These are phyloP conservation scores for Peromyscus leucopus DNA, from an alignment of 2,113 vertebrate species.

Conservation along the genomic window DNA sequence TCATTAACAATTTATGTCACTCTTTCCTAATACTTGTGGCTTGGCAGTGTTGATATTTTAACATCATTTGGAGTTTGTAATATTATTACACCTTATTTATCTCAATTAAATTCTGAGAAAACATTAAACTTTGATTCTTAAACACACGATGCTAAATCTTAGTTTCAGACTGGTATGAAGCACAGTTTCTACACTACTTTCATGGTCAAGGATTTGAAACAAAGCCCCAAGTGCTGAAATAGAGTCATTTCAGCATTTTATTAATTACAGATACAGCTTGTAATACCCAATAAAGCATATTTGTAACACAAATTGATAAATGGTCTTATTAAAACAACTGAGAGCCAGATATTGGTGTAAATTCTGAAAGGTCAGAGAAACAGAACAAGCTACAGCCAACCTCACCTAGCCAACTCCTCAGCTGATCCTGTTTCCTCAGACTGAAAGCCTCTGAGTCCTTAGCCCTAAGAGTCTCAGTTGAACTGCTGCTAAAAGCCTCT, in stretches of 20 bases:
- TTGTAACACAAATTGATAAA: too few relatives aligned
- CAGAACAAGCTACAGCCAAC: too few relatives aligned
- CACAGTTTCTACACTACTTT: background rate
- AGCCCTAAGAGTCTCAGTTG: too few relatives aligned
- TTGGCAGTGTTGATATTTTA: background rate
- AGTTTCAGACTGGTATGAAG: slow-evolving; percentile 39
- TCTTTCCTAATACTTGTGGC: background rate
- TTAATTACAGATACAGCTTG: background rate
- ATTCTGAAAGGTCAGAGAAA: too few relatives aligned
- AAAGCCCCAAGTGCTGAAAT: background rate
- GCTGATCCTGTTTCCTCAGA: too few relatives aligned
- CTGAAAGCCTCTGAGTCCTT: too few relatives aligned
- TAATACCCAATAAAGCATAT: background rate
- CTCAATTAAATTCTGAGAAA: background rate
- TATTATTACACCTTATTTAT: slow-evolving; percentile 44
- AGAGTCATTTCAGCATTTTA: background rate
- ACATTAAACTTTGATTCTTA: slow-evolving; percentile 41
- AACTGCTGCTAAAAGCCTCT: too few relatives aligned
- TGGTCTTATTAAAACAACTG: too few relatives aligned
- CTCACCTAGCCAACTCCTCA: too few relatives aligned
- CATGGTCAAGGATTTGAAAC: slow-evolving; percentile 1
- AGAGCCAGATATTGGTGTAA: too few relatives aligned
- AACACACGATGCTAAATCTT: background rate
- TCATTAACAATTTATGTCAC: background rate
- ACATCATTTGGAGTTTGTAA: background rate